Evolutionary conservation across 2,797 vertebrate genomes (phyloP).

Genomic region (Kryptopterus vitreolus): DNA sequence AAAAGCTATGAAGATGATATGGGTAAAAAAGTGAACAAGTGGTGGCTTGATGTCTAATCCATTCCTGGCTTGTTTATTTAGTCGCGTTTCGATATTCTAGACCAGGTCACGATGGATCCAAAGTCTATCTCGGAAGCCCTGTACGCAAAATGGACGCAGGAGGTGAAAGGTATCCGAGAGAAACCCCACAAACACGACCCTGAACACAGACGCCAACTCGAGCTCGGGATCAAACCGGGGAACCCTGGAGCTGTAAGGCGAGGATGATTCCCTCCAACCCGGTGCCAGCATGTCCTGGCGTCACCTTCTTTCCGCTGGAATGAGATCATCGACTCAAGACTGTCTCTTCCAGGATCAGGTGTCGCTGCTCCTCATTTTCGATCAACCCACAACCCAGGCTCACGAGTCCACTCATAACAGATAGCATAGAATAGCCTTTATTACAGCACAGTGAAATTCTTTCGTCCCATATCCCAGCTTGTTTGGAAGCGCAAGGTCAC

Average conservation of each 20-base stretch:
- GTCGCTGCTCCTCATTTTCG: background rate
- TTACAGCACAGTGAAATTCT: too few species aligned
- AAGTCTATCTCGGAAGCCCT: background rate
- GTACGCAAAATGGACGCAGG: background rate
- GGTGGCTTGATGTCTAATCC: background rate
- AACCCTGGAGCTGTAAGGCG: background rate
- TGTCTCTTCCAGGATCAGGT: slow-evolving; percentile 1
- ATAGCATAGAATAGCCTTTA: too few species aligned
- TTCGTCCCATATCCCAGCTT: too few species aligned
- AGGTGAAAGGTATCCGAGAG: background rate
- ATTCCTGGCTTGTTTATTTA: background rate
- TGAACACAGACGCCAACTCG: background rate
- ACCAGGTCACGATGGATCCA: background rate
- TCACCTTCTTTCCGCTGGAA: background rate
- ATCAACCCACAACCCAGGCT: too few species aligned
- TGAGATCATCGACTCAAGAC: slow-evolving; percentile 26
- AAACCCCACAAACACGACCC: background rate
- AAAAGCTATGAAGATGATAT: too few species aligned
- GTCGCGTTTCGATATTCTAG: background rate
- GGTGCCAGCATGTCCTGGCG: slow-evolving; percentile 5
- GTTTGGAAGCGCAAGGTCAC: too few species aligned
- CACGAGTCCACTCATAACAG: too few species aligned
- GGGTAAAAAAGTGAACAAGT: background rate
- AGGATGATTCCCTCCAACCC: background rate
- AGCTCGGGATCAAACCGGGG: background rate